phyloP scores from a whole-genome alignment of 2,113 vertebrate genomes.

The Gopherus flavomarginatus region DNA sequence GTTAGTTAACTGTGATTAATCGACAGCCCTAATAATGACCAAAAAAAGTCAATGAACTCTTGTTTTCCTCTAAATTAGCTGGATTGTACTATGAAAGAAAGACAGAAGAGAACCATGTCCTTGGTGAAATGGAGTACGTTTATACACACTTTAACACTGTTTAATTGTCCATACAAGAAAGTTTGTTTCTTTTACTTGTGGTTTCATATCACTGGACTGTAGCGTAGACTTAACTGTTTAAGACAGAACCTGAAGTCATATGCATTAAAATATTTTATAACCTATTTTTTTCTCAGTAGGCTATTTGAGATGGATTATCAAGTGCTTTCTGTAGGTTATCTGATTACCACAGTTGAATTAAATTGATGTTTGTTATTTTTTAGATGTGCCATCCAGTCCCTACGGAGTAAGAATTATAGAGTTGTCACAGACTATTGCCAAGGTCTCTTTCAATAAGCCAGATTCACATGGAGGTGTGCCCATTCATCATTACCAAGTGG shows the following conservation, averaged over 20 bases:
- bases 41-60: background rate
- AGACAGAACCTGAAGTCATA: background rate
- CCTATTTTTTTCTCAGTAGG: background rate
- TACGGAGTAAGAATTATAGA: conserved; percentile 91
- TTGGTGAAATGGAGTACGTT: background rate
- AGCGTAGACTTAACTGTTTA: background rate
- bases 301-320: background rate
- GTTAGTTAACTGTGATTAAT: no score
- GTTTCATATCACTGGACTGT: background rate
- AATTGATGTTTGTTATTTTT: conserved; percentile 11
- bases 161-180: background rate
- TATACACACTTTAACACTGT: background rate
- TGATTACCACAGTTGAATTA: background rate
- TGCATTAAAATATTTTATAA: background rate
- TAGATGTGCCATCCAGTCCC: conserved; percentile 96
- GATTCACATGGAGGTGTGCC: conserved; percentile 97
- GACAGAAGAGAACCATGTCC: background rate
- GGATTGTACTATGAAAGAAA: background rate
- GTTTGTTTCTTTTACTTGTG: background rate
- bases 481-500: conserved; percentile 95
- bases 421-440: conserved; percentile 92
- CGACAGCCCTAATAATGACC: no score
- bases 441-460: conserved; percentile 93
- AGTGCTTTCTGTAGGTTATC: background rate
- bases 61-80: background rate